phyloP scores from a whole-genome alignment of 2,113 vertebrate species.

The Equus quagga region DNA sequence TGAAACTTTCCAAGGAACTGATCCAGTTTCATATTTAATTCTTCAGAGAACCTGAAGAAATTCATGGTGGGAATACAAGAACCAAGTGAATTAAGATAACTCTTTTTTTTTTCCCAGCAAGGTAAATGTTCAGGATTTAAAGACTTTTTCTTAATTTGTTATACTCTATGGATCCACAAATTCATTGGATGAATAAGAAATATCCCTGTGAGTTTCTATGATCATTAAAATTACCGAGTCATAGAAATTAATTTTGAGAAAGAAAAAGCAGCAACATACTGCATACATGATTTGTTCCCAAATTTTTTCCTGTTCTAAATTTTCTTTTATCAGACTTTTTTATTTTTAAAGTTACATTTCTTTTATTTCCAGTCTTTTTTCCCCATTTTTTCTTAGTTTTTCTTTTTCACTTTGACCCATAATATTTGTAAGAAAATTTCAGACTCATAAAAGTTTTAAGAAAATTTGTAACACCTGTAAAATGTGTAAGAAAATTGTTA shows the following conservation, averaged over 20 bases:
- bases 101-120: not conserved
- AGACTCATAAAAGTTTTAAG: not conserved
- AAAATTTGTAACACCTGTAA: not conserved
- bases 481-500: not conserved
- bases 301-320: not conserved
- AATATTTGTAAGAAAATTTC: not conserved
- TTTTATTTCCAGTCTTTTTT: not conserved
- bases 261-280: not conserved
- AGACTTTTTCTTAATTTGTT: not conserved
- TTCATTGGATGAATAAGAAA: conserved; percentile 2
- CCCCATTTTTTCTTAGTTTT: not conserved
- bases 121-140: not conserved
- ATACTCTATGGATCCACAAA: not conserved
- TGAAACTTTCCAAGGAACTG: not conserved
- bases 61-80: not conserved
- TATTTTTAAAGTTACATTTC: not conserved
- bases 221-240: not conserved
- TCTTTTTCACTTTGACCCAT: not conserved
- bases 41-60: not conserved
- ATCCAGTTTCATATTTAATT: not conserved
- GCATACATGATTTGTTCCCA: not conserved
- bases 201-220: not conserved
- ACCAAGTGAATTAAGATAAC: not conserved
- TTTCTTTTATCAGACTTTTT: not conserved
- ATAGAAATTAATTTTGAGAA: conserved; percentile 13